A percentile compares a stretch with the other conserved stretches of the same genome.
phyloP scores from a whole-genome alignment of 2,113 vertebrate species.

The Carettochelys insculpta region DNA sequence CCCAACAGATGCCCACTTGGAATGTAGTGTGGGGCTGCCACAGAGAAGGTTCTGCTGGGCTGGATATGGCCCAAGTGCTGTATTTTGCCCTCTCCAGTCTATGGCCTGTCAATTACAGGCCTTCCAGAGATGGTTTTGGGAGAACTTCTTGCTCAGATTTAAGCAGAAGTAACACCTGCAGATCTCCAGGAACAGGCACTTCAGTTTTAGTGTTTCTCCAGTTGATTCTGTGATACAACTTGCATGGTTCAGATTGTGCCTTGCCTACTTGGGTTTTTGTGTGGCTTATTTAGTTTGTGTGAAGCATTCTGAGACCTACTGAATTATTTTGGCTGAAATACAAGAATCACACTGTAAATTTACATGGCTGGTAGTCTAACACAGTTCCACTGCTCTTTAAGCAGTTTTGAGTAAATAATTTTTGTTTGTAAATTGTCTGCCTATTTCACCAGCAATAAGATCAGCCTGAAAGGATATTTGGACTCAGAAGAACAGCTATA shows the following conservation, averaged over 20 bases:
- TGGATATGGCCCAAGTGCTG: too few relatives aligned
- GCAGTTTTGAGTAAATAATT: constrained; percentile 9
- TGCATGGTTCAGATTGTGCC: constrained; percentile 41
- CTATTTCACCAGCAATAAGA: not conserved
- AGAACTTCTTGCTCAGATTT: not conserved
- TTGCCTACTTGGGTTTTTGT: constrained; percentile 46
- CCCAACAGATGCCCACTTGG: too few relatives aligned
- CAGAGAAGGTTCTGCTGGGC: too few relatives aligned
- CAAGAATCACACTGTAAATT: not conserved
- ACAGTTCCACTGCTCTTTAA: not conserved
- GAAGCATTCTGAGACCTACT: constrained; percentile 48
- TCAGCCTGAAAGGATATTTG: not conserved
- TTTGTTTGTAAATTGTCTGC: not conserved
- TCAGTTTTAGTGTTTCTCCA: not conserved
- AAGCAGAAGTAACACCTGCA: not conserved
- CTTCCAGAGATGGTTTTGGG: not conserved
- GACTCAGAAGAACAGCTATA: not conserved
- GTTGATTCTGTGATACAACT: constrained; percentile 15
- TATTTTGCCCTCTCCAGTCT: too few relatives aligned
- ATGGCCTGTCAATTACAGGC: accelerated
- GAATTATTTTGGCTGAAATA: constrained; percentile 61
- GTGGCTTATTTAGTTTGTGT: constrained; percentile 53
- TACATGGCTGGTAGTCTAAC: constrained; percentile 12
- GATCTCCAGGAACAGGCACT: not conserved
- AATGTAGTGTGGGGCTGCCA: too few relatives aligned